Evolutionary conservation across 2,113 vertebrate genomes (phyloP).

Genomic region (Amblyornis subalaris): DNA sequence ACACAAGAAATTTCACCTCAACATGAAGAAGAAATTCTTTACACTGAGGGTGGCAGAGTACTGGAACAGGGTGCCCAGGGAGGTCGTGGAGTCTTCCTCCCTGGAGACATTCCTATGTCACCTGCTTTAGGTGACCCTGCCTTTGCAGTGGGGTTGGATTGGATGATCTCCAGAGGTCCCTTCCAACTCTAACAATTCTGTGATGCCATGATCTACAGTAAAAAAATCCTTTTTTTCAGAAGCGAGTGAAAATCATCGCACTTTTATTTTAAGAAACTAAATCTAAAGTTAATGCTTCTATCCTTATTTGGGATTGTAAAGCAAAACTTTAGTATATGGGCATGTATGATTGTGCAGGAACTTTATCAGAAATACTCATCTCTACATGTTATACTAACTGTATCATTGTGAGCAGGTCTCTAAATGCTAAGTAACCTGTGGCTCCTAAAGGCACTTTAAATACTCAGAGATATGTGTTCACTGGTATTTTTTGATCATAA

Average conservation of each 20-base stretch:
- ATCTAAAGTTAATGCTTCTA: neutral
- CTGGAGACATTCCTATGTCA: neutral
- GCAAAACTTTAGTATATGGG: neutral
- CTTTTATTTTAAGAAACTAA: neutral
- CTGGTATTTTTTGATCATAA: neutral
- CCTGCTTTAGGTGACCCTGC: neutral
- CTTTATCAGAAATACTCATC: neutral
- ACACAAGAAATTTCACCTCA: neutral
- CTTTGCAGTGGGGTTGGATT: neutral
- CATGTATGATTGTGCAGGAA: neutral
- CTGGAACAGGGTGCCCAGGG: neutral
- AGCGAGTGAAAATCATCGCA: neutral
- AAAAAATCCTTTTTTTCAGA: neutral
- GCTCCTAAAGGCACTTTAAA: neutral
- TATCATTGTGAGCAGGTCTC: neutral
- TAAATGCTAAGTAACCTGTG: neutral
- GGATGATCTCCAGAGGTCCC: rapidly evolving
- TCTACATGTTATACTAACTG: neutral
- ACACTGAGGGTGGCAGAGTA: neutral
- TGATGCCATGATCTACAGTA: neutral
- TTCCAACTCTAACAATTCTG: neutral
- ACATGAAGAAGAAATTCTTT: neutral
- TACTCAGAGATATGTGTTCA: neutral
- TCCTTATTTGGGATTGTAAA: neutral
- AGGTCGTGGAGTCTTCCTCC: neutral